These are phyloP conservation scores for Sminthurinus aureus DNA, from an alignment of 2,888 invertebrate genomes.

Conservation along the genomic window DNA sequence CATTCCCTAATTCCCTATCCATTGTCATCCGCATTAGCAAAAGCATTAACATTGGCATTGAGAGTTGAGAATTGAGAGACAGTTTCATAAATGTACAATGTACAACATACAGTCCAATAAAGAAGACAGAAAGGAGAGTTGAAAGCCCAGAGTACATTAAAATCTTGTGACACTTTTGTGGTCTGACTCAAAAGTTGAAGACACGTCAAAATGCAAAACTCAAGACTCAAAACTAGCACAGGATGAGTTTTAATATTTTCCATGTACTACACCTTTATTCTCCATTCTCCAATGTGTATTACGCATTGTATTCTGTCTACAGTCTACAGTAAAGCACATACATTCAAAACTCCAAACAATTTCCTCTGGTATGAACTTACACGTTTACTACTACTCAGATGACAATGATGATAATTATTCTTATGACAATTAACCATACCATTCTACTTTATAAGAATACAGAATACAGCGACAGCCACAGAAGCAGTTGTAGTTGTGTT, in stretches of 20 bases:
- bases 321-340: background rate
- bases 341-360: background rate
- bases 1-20: too few relatives aligned
- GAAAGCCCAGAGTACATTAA: constrained; percentile 13
- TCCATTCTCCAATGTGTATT: background rate
- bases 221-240: constrained; percentile 36
- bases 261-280: background rate
- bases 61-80: too few relatives aligned
- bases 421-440: too few relatives aligned
- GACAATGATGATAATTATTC: too few relatives aligned
- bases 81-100: background rate
- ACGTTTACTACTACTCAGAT: too few relatives aligned
- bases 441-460: too few relatives aligned
- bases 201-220: too few relatives aligned
- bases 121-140: background rate
- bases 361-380: background rate
- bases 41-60: too few relatives aligned
- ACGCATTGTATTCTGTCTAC: background rate
- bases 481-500: too few relatives aligned
- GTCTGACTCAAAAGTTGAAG: constrained; percentile 23
- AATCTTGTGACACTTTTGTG: constrained; percentile 37
- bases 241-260: background rate
- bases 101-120: background rate
- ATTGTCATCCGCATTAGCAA: too few relatives aligned
- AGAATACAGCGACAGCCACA: too few relatives aligned